Base-by-base conservation (phyloP, 2,888 invertebrate species). In the Parnassius smintheus region DNA sequence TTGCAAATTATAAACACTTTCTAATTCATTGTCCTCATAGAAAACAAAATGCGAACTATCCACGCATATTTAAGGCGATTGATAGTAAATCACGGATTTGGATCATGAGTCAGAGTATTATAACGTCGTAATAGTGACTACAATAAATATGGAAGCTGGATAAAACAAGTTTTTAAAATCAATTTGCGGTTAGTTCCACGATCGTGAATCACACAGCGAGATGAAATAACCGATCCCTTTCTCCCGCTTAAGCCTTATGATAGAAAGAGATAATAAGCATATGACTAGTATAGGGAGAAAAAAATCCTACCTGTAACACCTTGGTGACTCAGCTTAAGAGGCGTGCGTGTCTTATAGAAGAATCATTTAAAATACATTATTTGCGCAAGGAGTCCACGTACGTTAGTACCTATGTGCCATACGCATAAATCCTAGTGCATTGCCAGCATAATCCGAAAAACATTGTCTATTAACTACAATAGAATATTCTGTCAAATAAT, bases 151-250 rank as follows among this genome's bases (percentile, higher is more conserved):
- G 69, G 68, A 67, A 71, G 73, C 74, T 66, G 68, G 71, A 79
- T 81, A 70, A 80, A 85, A 82, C 82, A 72, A 80, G 78, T 81
- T 80, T 74, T 74, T 72, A 73, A 72, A 71, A 71, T 73, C 73
- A 74, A 76, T 81, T 81, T 81, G 84, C 80, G 83, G 83, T 85
- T 81, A 75, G 75, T 71, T 75, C 74, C 70, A 70, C 66, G 63
- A 65, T 72, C 76, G 76, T 87, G 87, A 87, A 72, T 87, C 86
- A 87, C 66, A 69, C 65, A 72, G 69, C 66, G 63, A 59, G 66
- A 65, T 67, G 70, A 72, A 71, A 73, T 67, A 65, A 70, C 65
- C 67, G 65, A 66, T 62, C 59, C 57, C 68, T 70, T 69, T 72
- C 74, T 67, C 67, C 68, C 62, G 59, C 59, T 62, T 54, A 56